Conservation (phyloP, 2,113 vertebrate species). For the Sclerurus mexicanus region DNA sequence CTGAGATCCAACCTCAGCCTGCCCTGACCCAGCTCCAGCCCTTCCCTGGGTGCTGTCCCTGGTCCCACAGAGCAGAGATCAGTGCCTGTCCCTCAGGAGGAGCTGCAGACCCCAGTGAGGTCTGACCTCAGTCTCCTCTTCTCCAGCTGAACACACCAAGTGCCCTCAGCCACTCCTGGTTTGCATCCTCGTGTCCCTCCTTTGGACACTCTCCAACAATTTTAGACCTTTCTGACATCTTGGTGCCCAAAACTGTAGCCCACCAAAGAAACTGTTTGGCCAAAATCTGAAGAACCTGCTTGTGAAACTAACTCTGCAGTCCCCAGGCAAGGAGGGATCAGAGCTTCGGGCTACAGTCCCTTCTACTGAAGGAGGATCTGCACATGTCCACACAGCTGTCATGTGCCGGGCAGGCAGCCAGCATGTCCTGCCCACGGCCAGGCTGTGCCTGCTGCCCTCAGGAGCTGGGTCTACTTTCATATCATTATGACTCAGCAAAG, state of each 20-base stretch:
- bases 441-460: not conserved
- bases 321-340: not conserved
- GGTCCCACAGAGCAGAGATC: not conserved
- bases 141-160: not conserved
- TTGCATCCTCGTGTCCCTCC: not conserved
- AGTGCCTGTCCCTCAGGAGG: not conserved
- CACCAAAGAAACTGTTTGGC: fast-evolving
- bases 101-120: not conserved
- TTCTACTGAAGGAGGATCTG: not conserved
- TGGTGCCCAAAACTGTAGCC: not conserved
- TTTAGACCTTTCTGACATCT: not conserved
- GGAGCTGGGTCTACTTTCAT: not conserved
- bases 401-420: not conserved
- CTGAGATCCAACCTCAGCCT: not conserved
- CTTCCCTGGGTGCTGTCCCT: not conserved
- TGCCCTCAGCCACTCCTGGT: not conserved
- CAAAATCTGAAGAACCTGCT: not conserved
- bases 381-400: fast-evolving
- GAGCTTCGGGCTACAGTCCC: not conserved
- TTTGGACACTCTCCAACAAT: not conserved
- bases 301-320: not conserved
- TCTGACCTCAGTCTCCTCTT: too few species aligned
- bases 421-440: not conserved
- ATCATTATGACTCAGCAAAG: not conserved
- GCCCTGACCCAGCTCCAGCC: not conserved